Base-by-base conservation (phyloP, 2,113 vertebrate species). In the Acanthisitta chloris region DNA sequence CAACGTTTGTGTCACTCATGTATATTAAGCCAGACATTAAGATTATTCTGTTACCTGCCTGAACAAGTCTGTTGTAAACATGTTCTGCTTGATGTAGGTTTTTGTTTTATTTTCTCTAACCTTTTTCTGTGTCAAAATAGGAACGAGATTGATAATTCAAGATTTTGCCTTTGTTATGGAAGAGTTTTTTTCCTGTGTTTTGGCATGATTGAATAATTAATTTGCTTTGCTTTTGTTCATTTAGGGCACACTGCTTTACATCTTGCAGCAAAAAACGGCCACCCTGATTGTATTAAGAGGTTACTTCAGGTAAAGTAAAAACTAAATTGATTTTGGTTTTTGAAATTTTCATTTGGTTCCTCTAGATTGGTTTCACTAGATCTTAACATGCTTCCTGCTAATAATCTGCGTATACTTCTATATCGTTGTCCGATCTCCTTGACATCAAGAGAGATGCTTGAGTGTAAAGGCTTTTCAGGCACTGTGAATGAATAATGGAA, bases 221-320 rank as follows among this genome's bases (percentile, higher is more conserved):
- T 85, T 81, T 86, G 28, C 43, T 86, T 74, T 87, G 23, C 34
- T 88, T 96, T 78, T 88, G 38, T 89, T 96, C 29, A 34, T 92
- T 49, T 81, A 99, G 99, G 99, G 73, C 98, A 98, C 71, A 99
- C 96, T 57, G 99, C 99, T 89, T 98, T 99, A 96, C 99, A 99
- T 90, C 98, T 99, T 29, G 99, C 99, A 92, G 98, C 98, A 95
- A 99, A 98, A 98, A 98, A 99, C 96, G 98, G 98, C 94, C 99
- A 99, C 51, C 88, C 95, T 1, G 99, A 99, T 33, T 99, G 99
- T 88, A 76, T 99, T 97, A 99, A 95, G 93, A 99, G 98, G 64
- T 98, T 99, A 40, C 98, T 99, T 81, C 99, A 99, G 99, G 99
- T 99, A 98, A 98, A 90, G 40, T 21, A 83, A 81, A 90, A 87